phyloP scores from a whole-genome alignment of 1,140 invertebrate genomes.

The Phenacoccus solenopsis region DNA sequence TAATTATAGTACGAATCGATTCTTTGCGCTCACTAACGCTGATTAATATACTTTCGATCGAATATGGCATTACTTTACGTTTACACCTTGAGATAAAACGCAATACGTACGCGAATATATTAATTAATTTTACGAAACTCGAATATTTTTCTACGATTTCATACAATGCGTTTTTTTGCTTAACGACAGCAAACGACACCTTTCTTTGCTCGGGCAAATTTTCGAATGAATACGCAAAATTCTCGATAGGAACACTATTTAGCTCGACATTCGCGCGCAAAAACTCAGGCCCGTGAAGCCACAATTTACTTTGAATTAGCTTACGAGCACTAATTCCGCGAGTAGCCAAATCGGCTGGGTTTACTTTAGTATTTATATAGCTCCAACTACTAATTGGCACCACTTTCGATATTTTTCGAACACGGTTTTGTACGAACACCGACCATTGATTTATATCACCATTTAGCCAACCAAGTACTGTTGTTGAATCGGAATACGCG shows the following conservation, averaged over 20 bases:
- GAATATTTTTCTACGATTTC: not conserved
- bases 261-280: not conserved
- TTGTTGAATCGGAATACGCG: slow-evolving; percentile 30
- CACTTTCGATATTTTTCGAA: not conserved
- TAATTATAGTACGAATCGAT: too few relatives aligned
- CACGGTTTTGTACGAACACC: slow-evolving; percentile 16
- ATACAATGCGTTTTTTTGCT: not conserved
- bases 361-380: slow-evolving; percentile 27
- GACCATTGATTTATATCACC: slow-evolving; percentile 27
- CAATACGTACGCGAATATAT: not conserved
- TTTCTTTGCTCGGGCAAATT: not conserved
- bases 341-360: slow-evolving; percentile 27
- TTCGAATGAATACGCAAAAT: too few relatives aligned
- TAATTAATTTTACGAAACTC: not conserved
- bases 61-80: too few relatives aligned
- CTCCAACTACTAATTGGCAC: slow-evolving; percentile 23
- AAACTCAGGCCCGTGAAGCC: not conserved
- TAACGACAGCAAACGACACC: not conserved
- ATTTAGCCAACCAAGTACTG: slow-evolving; percentile 30
- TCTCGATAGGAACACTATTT: too few relatives aligned
- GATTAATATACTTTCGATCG: too few relatives aligned
- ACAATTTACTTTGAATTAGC: not conserved
- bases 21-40: too few relatives aligned
- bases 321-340: slow-evolving; percentile 4
- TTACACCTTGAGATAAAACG: too few relatives aligned